phyloP scores from a whole-genome alignment of 2,113 vertebrate species.

The Labrus mixtus region DNA sequence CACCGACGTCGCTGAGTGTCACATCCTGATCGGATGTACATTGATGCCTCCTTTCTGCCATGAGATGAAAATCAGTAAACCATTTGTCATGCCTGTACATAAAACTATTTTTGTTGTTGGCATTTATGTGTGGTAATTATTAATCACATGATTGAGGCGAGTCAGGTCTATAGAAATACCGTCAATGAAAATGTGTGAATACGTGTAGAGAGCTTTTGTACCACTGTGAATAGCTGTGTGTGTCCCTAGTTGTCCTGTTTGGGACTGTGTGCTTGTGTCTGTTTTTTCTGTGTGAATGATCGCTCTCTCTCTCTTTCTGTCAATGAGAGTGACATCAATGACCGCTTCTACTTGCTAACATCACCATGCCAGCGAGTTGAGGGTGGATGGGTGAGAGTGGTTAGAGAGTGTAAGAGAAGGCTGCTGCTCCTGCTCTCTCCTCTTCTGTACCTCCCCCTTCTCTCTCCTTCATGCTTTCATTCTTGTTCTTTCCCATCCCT shows the following conservation, averaged over 20 bases:
- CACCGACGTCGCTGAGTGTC: too few species aligned
- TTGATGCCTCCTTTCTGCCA: not conserved
- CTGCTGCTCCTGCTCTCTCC: not conserved
- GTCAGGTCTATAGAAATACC: not conserved
- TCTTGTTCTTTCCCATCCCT: constrained; percentile 6
- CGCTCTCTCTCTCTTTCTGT: constrained; percentile 33
- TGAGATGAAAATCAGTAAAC: constrained; percentile 4
- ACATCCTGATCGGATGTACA: not conserved
- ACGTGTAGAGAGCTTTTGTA: not conserved
- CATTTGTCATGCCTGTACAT: not conserved
- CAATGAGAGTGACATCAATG: constrained; percentile 64
- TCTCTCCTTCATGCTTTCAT: constrained; percentile 8
- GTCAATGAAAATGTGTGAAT: constrained; percentile 21
- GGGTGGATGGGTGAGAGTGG: constrained; percentile 20
- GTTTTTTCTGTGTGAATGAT: constrained; percentile 53
- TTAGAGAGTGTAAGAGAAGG: constrained; percentile 33
- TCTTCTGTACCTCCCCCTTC: constrained; percentile 3
- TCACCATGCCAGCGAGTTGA: constrained; percentile 31
- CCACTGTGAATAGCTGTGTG: constrained; percentile 16
- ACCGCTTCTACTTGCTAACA: constrained; percentile 34
- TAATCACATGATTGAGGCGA: not conserved
- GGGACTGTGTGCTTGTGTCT: constrained; percentile 36
- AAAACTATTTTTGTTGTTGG: not conserved
- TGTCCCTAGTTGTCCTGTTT: constrained; percentile 14
- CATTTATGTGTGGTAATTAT: not conserved